Evolutionary conservation across 2,888 invertebrate genomes (phyloP).

Genomic region (Conomelus anceps): DNA sequence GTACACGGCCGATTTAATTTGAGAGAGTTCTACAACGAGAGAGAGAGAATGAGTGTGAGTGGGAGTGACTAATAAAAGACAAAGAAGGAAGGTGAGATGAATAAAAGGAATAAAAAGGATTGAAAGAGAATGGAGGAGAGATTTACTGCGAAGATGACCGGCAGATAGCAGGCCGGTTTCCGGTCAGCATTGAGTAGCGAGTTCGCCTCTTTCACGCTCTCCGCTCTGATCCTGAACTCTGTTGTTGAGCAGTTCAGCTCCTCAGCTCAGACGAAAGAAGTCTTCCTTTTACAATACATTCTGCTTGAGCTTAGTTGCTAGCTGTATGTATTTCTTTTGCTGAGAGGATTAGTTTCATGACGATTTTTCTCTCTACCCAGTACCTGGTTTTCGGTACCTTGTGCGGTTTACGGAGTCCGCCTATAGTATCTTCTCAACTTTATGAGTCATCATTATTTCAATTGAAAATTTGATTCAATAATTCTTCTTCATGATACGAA

Average conservation of each 20-base stretch:
- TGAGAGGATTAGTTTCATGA: neutral
- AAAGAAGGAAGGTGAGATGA: neutral
- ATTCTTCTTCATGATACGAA: too few relatives aligned
- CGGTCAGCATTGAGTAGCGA: neutral
- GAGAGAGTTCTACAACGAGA: neutral
- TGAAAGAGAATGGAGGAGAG: neutral
- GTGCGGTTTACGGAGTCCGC: too few relatives aligned
- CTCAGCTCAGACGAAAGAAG: too few relatives aligned
- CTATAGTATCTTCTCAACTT: too few relatives aligned
- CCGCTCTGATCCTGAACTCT: neutral
- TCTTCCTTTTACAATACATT: too few relatives aligned
- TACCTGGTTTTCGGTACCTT: too few relatives aligned
- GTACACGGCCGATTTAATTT: neutral
- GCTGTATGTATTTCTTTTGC: neutral
- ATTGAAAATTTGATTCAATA: too few relatives aligned
- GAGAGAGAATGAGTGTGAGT: too few relatives aligned
- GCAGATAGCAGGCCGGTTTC: slow-evolving; percentile 1
- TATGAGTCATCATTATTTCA: too few relatives aligned
- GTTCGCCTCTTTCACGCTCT: neutral
- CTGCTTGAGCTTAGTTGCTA: too few relatives aligned
- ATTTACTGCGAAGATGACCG: slow-evolving; percentile 8
- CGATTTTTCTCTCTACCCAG: neutral
- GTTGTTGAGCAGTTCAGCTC: neutral
- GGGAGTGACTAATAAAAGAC: neutral
- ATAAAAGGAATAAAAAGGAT: neutral